A percentile compares a stretch with the other conserved stretches of the same genome.
phyloP scores from a whole-genome alignment of 92 coral and sea anemone genomes.

The Metridium senile region DNA sequence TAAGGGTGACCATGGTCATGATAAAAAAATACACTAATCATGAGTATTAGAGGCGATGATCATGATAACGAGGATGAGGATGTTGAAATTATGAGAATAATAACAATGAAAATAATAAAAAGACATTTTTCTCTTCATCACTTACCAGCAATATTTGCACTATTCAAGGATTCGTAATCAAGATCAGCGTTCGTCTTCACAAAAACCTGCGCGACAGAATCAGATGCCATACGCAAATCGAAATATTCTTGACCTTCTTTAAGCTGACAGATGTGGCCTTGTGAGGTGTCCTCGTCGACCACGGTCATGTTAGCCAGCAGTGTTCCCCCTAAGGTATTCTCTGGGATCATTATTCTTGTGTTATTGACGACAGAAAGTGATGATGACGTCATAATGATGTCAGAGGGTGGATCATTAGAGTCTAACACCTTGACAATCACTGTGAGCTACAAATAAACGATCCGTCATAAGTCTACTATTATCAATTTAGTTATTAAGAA shows the following conservation, averaged over 20 bases:
- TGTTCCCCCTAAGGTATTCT: conserved; percentile 83
- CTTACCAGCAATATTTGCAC: conserved; percentile 55
- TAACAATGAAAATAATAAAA: no score
- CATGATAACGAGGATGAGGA: no score
- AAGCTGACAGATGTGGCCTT: conserved; percentile 69
- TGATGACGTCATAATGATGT: conserved; percentile 44
- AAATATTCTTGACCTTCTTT: conserved; percentile 59
- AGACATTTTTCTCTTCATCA: background rate
- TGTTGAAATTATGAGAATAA: no score
- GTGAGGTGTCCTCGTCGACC: conserved; percentile 73
- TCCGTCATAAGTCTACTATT: background rate
- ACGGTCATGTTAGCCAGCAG: conserved; percentile 79
- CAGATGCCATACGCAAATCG: conserved; percentile 15
- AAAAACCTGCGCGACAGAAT: conserved; percentile 50
- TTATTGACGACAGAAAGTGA: conserved; percentile 14
- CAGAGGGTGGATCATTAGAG: conserved; percentile 72
- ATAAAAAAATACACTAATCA: no score
- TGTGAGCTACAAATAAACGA: conserved; percentile 20
- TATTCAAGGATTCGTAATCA: conserved; percentile 65
- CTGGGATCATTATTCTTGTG: conserved; percentile 49
- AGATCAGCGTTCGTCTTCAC: conserved; percentile 65
- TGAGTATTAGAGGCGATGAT: no score
- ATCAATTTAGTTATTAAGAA: background rate
- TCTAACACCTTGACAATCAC: conserved; percentile 58
- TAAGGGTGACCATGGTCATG: no score